Evolutionary conservation across 1,140 invertebrate species (phyloP).

Genomic region (Heliothis virescens): DNA sequence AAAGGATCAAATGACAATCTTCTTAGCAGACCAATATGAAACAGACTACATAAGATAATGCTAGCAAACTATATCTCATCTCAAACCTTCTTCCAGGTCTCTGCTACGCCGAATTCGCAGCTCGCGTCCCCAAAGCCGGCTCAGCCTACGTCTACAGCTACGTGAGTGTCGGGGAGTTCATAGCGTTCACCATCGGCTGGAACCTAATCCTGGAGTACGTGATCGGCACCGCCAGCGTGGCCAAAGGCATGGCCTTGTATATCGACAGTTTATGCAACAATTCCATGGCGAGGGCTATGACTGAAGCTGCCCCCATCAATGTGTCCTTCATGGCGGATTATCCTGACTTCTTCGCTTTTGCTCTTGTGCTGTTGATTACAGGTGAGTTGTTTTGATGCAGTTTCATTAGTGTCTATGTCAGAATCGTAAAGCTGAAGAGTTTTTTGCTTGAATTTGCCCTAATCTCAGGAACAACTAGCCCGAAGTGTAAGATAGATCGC

Average conservation of each 20-base stretch:
- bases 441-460: no score
- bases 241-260: conserved; percentile 95
- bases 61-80: no score
- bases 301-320: conserved; percentile 90
- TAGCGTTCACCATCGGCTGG: conserved; percentile 94
- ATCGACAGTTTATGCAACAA: conserved; percentile 93
- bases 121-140: conserved; percentile 93
- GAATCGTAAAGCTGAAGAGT: no score
- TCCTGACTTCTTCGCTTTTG: conserved; percentile 93
- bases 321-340: conserved; percentile 91
- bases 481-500: no score
- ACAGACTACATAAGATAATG: not conserved
- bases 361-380: conserved; percentile 89
- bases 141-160: conserved; percentile 96
- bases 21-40: no score
- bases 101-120: conserved; percentile 96
- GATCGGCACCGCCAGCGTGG: conserved; percentile 94
- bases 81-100: conserved; percentile 85
- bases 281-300: conserved; percentile 90
- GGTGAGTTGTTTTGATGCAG: conserved; percentile 71
- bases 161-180: conserved; percentile 94
- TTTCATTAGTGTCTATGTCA: no score
- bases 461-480: no score
- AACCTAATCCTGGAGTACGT: conserved; percentile 96
- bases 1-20: no score